Percentiles rank a stretch among this genome's conserved stretches.
Evolutionary conservation across 2,113 vertebrate species (phyloP).

Genomic region (Poeciliopsis turrubarensis): DNA sequence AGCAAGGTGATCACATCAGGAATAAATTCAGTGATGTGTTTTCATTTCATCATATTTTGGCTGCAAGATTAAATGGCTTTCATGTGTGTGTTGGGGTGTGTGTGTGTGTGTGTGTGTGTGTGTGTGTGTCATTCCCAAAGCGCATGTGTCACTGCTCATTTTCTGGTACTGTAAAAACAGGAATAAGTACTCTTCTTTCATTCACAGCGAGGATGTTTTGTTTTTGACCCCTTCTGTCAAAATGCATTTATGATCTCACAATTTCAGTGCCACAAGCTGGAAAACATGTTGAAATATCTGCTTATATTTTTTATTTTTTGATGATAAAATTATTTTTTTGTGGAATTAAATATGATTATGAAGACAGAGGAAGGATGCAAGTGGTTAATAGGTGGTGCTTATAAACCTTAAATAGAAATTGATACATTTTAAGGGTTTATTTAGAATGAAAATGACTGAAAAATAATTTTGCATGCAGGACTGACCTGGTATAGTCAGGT

Average conservation of each 20-base stretch:
- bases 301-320: not conserved
- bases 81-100: not conserved
- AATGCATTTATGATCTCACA: not conserved
- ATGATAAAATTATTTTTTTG: not conserved
- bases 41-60: slow-evolving; percentile 17
- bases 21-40: slow-evolving; percentile 22
- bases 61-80: slow-evolving; percentile 40
- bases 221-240: not conserved
- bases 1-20: slow-evolving; percentile 42
- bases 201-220: not conserved
- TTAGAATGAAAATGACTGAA: not conserved
- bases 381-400: not conserved
- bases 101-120: slow-evolving; percentile 9
- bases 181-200: not conserved
- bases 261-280: not conserved
- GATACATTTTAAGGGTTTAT: not conserved
- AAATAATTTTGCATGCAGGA: not conserved
- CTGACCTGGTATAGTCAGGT: not conserved
- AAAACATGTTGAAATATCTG: not conserved
- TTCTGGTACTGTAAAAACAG: slow-evolving; percentile 3
- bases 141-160: not conserved
- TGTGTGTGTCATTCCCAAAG: slow-evolving; percentile 31
- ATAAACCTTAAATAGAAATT: not conserved
- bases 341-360: not conserved
- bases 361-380: not conserved